These are phyloP conservation scores for Osmoderma eremita DNA, from an alignment of 2,888 invertebrate species.

Conservation along the genomic window DNA sequence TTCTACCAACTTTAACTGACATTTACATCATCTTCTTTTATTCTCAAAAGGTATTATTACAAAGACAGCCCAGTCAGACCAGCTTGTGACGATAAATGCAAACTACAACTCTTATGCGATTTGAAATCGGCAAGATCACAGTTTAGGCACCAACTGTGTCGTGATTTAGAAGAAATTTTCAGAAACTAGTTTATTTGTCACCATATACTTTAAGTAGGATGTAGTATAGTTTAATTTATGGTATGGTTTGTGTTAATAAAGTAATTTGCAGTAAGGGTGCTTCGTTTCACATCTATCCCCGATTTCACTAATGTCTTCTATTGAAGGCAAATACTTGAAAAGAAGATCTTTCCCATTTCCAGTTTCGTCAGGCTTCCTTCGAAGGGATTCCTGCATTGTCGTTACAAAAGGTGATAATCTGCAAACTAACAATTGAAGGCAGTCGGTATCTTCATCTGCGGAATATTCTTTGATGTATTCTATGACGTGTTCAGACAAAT, in stretches of 20 bases:
- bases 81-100: slow-evolving; percentile 79
- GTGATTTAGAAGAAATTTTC: slow-evolving; percentile 75
- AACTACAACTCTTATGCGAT: slow-evolving; percentile 85
- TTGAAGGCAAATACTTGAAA: slow-evolving; percentile 72
- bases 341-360: slow-evolving; percentile 56
- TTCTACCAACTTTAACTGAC: background rate
- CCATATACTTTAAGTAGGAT: background rate
- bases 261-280: slow-evolving; percentile 62
- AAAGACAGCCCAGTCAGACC: slow-evolving; percentile 86
- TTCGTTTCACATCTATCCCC: slow-evolving; percentile 73
- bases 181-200: slow-evolving; percentile 24
- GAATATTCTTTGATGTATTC: slow-evolving; percentile 68
- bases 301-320: slow-evolving; percentile 69
- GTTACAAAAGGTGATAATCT: slow-evolving; percentile 80
- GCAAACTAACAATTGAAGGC: slow-evolving; percentile 78
- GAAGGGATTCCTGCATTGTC: slow-evolving; percentile 78
- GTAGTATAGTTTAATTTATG: slow-evolving; percentile 7
- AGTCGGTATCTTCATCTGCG: slow-evolving; percentile 72
- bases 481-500: slow-evolving; percentile 72
- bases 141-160: slow-evolving; percentile 81
- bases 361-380: slow-evolving; percentile 56
- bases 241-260: slow-evolving; percentile 43
- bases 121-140: slow-evolving; percentile 87
- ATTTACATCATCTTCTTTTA: background rate
- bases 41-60: slow-evolving; percentile 78